Conservation (phyloP, 2,113 vertebrate species). For the Lampris megalopsis region DNA sequence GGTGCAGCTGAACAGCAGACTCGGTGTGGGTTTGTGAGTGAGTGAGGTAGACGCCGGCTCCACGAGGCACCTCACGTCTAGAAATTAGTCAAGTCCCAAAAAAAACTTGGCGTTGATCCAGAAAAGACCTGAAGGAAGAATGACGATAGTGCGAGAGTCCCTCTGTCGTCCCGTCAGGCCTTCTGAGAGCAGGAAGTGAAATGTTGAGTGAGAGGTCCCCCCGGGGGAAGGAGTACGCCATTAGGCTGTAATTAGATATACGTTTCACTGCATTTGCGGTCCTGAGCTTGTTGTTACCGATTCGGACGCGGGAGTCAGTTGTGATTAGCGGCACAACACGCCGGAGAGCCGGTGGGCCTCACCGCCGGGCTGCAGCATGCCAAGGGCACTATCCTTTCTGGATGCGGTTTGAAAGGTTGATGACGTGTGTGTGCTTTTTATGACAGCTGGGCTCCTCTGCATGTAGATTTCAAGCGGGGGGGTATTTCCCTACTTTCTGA, state of each 20-base stretch:
- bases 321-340: slow-evolving; percentile 63
- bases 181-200: slow-evolving; percentile 36
- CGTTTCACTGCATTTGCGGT: slow-evolving; percentile 41
- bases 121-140: no score
- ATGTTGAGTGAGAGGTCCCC: slow-evolving; percentile 25
- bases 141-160: no score
- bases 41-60: no score
- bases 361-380: slow-evolving; percentile 59
- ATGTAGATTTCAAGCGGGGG: no score
- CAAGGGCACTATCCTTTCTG: slow-evolving; percentile 60
- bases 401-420: slow-evolving; percentile 77
- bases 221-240: slow-evolving; percentile 47
- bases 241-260: slow-evolving; percentile 68
- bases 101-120: no score
- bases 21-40: no score
- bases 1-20: no score
- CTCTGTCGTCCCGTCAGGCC: neutral
- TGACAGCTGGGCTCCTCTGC: no score
- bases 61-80: no score
- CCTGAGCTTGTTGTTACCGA: slow-evolving; percentile 36
- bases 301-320: slow-evolving; percentile 35
- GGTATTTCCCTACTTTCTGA: no score
- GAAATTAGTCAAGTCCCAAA: no score
- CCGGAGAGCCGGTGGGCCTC: slow-evolving; percentile 59
- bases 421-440: slow-evolving; percentile 27